Evolutionary conservation across 23 tunicate genomes (phyloP), one percentile per base, ranked within the genome.

Genomic region (Diplosoma virens): DNA sequence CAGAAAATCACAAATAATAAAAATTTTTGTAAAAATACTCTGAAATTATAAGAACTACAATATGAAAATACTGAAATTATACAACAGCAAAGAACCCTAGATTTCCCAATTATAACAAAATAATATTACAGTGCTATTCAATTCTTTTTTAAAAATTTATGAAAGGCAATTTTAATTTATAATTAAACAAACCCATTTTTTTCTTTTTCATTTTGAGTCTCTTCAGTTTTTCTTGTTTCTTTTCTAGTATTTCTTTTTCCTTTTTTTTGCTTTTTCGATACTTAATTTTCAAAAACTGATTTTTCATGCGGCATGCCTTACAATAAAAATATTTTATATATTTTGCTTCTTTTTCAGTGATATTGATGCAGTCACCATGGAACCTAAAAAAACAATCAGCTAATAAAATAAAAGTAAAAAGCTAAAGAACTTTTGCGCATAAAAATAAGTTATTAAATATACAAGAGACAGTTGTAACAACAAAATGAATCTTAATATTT

Each of bases 351-450:
- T 79, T 79, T 37, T 90, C 97, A 3, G 84, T 83, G 20, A 90
- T 84, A n/a, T 84, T 84, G 31, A 90, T 90, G 53, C 97, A 90
- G 41, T 90, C 86, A 0, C 97, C 97, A 72, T 90, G 97, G 58
- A 84, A 90, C 93, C 93, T 86, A 1, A 60, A 36, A 69, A 6
- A 28, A 30, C 27, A 24, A 56, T n/a, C 64, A 56, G 22, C 5
- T 56, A 56, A 20, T 56, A 5, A 5, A 56, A 7, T 14, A 41
- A n/a, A n/a, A n/a, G n/a, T n/a, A n/a, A n/a, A n/a, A n/a, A n/a
- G n/a, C n/a, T n/a, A n/a, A n/a, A n/a, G n/a, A n/a, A n/a, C n/a
- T n/a, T n/a, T n/a, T n/a, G n/a, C n/a, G n/a, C n/a, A n/a, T n/a
- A n/a, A n/a, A n/a, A n/a, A n/a, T n/a, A n/a, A n/a, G n/a, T n/a